Evolutionary conservation across 2,113 vertebrate genomes (phyloP).

Genomic region (Epinephelus moara): DNA sequence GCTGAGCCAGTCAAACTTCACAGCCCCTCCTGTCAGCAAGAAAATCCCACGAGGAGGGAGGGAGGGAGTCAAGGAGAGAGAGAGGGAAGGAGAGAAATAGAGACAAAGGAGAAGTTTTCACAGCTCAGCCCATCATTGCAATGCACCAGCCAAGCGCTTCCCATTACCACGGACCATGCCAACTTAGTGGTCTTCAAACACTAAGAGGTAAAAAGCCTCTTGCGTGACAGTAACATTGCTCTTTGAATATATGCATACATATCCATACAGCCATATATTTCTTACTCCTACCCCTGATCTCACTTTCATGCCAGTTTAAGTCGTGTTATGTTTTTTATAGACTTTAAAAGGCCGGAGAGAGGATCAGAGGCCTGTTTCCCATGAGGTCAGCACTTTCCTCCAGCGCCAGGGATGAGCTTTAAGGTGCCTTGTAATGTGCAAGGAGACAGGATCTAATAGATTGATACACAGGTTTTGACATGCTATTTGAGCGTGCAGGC

Average conservation of each 20-base stretch:
- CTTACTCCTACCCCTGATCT: conserved; percentile 28
- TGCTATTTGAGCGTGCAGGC: conserved; percentile 91
- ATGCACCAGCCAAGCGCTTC: conserved; percentile 19
- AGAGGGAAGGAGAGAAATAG: conserved; percentile 35
- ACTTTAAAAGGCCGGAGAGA: conserved; percentile 73
- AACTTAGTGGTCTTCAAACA: conserved; percentile 40
- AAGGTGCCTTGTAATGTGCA: conserved; percentile 88
- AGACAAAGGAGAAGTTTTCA: conserved; percentile 58
- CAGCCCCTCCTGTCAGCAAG: conserved; percentile 77
- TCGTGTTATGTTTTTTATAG: conserved; percentile 71
- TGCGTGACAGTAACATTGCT: conserved; percentile 31
- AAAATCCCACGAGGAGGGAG: conserved; percentile 73
- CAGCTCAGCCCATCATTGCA: conserved; percentile 31
- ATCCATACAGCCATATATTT: conserved; percentile 46
- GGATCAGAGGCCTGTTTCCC: conserved; percentile 83
- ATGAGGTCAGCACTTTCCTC: conserved; percentile 85
- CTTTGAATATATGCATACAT: conserved; percentile 55
- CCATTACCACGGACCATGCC: conserved; percentile 37
- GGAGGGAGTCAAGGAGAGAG: conserved; percentile 38
- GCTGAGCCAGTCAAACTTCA: conserved; percentile 83
- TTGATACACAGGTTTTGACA: conserved; percentile 96
- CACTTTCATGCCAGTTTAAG: conserved; percentile 43
- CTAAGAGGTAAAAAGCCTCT: conserved; percentile 63
- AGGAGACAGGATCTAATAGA: conserved; percentile 88
- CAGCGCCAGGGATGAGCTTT: conserved; percentile 78